phyloP scores from a whole-genome alignment of 2,113 vertebrate genomes.

The Engraulis encrasicolus region DNA sequence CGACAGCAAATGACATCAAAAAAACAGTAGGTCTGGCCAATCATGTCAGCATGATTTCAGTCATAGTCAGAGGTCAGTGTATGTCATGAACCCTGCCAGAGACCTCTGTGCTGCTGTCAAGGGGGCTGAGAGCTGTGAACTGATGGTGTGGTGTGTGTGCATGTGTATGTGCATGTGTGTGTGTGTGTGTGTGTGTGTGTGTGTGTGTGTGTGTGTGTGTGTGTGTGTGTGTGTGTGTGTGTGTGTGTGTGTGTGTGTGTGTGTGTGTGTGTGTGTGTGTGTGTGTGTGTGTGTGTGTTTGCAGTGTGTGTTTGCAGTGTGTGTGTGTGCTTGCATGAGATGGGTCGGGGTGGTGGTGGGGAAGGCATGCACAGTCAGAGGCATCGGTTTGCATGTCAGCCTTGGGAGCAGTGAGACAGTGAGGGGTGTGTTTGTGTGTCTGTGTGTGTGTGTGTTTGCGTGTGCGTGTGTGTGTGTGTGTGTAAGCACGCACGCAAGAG shows the following conservation, averaged over 20 bases:
- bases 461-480: neutral
- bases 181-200: too few relatives aligned
- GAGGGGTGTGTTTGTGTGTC: neutral
- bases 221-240: too few relatives aligned
- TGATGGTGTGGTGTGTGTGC: too few relatives aligned
- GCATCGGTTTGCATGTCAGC: neutral
- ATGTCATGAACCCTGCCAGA: neutral
- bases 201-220: too few relatives aligned
- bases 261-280: neutral
- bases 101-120: neutral
- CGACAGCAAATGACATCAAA: neutral
- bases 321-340: too few relatives aligned
- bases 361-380: constrained; percentile 2
- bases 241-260: too few relatives aligned
- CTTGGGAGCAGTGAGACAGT: neutral
- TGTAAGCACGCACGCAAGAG: too few relatives aligned
- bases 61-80: neutral
- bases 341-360: neutral
- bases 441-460: neutral
- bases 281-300: too few relatives aligned
- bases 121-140: neutral
- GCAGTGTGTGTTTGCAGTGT: too few relatives aligned
- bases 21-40: too few relatives aligned
- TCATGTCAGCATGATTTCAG: neutral
- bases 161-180: neutral